Evolutionary conservation across 2,113 vertebrate species (phyloP).

Genomic region (Sebastes fasciatus): DNA sequence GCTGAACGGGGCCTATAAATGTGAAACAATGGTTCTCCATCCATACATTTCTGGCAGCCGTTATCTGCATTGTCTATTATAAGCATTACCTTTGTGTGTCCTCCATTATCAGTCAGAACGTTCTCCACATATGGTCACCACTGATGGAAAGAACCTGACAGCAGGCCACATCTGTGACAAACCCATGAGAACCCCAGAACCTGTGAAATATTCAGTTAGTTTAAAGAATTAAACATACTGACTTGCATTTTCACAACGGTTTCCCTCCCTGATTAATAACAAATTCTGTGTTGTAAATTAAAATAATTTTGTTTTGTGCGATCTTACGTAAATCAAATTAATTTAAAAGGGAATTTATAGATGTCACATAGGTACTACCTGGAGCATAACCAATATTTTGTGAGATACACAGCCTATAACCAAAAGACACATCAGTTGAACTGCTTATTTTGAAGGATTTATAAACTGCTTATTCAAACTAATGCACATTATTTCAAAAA

Average conservation of each 20-base stretch:
- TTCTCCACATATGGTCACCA: conserved; percentile 68
- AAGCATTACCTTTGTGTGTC: conserved; percentile 73
- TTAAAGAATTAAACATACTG: conserved; percentile 19
- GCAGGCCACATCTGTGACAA: conserved; percentile 26
- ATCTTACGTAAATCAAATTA: neutral
- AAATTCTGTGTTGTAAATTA: neutral
- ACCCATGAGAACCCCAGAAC: conserved; percentile 32
- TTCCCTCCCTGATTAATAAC: neutral
- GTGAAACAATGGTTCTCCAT: conserved; percentile 76
- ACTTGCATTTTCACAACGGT: neutral
- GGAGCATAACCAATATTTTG: neutral
- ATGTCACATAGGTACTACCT: no score
- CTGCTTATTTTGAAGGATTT: neutral
- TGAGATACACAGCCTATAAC: no score
- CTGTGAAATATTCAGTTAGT: conserved; percentile 6
- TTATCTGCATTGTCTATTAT: conserved; percentile 74
- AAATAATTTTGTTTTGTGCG: neutral
- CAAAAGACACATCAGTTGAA: neutral
- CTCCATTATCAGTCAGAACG: conserved; percentile 66
- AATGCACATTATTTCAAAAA: neutral
- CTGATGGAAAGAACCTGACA: conserved; percentile 30
- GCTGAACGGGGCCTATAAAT: conserved; percentile 78
- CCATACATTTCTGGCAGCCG: conserved; percentile 84
- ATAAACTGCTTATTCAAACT: neutral
- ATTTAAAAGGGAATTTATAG: neutral